Conservation (phyloP, 2,888 invertebrate species). For the Agonopterix arenella region DNA sequence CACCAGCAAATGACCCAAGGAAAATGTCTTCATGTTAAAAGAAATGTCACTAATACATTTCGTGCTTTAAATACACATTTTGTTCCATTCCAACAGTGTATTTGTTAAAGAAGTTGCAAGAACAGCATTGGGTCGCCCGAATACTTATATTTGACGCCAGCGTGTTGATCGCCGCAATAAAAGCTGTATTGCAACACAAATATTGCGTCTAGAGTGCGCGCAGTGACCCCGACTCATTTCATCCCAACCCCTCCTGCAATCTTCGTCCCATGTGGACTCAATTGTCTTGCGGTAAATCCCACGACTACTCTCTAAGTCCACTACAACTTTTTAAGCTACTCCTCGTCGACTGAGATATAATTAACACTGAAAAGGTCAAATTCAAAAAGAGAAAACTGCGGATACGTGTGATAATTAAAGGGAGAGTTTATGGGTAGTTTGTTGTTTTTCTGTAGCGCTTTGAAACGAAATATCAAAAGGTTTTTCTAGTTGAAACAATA, state of each 20-base stretch:
- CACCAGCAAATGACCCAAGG: constrained; percentile 28
- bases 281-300: constrained; percentile 52
- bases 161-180: constrained; percentile 62
- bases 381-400: not conserved
- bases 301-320: constrained; percentile 22
- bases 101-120: constrained; percentile 39
- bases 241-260: constrained; percentile 53
- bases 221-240: constrained; percentile 61
- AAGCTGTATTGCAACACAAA: constrained; percentile 65
- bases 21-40: constrained; percentile 21
- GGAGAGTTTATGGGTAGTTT: constrained; percentile 20
- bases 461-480: constrained; percentile 35
- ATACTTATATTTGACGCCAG: constrained; percentile 28
- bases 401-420: constrained; percentile 18
- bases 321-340: constrained; percentile 20
- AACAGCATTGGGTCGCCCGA: not conserved
- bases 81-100: constrained; percentile 14
- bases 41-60: too few species aligned
- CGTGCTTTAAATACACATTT: not conserved
- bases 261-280: constrained; percentile 49
- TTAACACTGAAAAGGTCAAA: constrained; percentile 1
- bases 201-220: constrained; percentile 53
- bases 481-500: constrained; percentile 44
- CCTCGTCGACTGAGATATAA: constrained; percentile 10
- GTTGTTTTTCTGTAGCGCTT: constrained; percentile 19